These are phyloP conservation scores for Yoshiicerus persimilis DNA, from an alignment of 1,140 invertebrate species.

Conservation along the genomic window DNA sequence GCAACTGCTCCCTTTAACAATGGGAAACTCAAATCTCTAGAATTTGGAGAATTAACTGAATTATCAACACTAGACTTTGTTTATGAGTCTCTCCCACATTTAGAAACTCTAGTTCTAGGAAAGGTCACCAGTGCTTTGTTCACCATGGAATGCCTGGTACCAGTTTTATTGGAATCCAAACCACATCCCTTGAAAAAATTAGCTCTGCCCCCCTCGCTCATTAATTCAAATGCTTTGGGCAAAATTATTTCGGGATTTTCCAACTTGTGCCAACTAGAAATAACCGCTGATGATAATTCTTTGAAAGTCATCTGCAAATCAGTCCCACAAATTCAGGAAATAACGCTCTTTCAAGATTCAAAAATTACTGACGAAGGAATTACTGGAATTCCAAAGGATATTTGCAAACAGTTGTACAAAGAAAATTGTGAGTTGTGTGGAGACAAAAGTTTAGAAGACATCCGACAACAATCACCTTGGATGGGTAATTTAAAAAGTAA, in stretches of 20 bases:
- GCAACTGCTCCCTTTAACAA: not conserved
- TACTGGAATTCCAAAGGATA: not conserved
- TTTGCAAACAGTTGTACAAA: not conserved
- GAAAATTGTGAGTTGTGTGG: not conserved
- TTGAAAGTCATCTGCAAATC: not conserved
- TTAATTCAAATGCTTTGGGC: not conserved
- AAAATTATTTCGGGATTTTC: not conserved
- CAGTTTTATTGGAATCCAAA: not conserved
- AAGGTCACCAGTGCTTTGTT: slow-evolving; percentile 2
- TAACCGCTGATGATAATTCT: not conserved
- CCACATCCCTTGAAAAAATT: not conserved
- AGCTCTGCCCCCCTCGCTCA: not conserved
- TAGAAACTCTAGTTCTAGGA: not conserved
- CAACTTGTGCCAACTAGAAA: not conserved
- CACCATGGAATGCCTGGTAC: not conserved
- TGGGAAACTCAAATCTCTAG: not conserved
- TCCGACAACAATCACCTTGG: not conserved
- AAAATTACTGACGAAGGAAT: not conserved
- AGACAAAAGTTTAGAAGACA: not conserved
- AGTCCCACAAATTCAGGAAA: not conserved
- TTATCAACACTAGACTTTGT: not conserved
- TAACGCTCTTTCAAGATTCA: not conserved
- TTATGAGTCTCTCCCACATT: not conserved
- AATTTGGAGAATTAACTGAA: not conserved
- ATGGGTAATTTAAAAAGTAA: not conserved